These are phyloP conservation scores for Electrona antarctica DNA, from an alignment of 2,113 vertebrate genomes.

Conservation along the genomic window DNA sequence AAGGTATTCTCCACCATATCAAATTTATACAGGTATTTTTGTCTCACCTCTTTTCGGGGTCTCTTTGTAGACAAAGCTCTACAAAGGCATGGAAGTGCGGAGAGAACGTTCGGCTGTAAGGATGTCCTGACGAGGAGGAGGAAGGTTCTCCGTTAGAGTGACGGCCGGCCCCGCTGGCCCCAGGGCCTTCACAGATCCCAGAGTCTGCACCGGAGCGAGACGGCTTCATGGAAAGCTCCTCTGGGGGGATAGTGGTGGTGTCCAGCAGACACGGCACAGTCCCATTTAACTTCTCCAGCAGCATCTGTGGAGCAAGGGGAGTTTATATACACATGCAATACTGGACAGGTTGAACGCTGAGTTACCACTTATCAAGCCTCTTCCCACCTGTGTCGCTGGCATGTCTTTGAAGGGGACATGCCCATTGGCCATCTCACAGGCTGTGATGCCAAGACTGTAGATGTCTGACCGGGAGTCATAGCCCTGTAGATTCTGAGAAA, in stretches of 20 bases:
- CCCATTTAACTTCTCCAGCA: slow-evolving; percentile 95
- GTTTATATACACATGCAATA: background rate
- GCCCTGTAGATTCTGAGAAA: slow-evolving; percentile 90
- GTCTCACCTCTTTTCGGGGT: slow-evolving; percentile 86
- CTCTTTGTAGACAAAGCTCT: slow-evolving; percentile 93
- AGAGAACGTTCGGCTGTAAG: slow-evolving; percentile 94
- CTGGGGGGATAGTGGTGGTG: slow-evolving; percentile 94
- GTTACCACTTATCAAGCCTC: background rate
- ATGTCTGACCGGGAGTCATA: slow-evolving; percentile 97
- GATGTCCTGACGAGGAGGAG: slow-evolving; percentile 80
- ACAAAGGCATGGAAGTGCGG: slow-evolving; percentile 92
- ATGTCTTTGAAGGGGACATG: slow-evolving; percentile 99
- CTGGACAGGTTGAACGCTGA: background rate
- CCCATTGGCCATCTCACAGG: slow-evolving; percentile 96
- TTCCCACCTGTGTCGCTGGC: slow-evolving; percentile 91
- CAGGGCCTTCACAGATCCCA: slow-evolving; percentile 82
- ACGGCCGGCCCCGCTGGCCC: slow-evolving; percentile 67
- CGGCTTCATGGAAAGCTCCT: slow-evolving; percentile 90
- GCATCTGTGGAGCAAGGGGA: slow-evolving; percentile 81
- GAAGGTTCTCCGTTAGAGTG: slow-evolving; percentile 88
- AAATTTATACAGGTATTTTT: too few relatives aligned
- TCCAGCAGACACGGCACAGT: slow-evolving; percentile 95
- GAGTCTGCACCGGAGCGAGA: slow-evolving; percentile 87
- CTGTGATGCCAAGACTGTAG: slow-evolving; percentile 97
- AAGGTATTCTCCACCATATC: background rate